phyloP scores from a whole-genome alignment of 2,113 vertebrate genomes.

The Platysteira castanea region DNA sequence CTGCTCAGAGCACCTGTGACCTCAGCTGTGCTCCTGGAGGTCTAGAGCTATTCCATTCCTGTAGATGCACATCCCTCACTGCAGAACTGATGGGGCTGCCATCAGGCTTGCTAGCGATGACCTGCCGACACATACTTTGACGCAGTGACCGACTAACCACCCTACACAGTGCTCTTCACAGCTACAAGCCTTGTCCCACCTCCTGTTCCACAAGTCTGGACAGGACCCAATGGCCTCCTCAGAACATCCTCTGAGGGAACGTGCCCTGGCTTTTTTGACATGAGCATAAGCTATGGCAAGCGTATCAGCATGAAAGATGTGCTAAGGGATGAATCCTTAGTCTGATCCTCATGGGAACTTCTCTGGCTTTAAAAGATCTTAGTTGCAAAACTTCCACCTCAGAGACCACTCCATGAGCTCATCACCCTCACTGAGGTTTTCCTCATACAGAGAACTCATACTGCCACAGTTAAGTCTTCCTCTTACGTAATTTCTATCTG shows the following conservation, averaged over 20 bases:
- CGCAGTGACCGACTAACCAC: rapidly evolving
- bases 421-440: background rate
- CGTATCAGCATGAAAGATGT: rapidly evolving
- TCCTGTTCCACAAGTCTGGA: background rate
- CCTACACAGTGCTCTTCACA: too few species aligned
- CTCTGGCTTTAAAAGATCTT: background rate
- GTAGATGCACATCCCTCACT: background rate
- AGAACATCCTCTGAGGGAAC: rapidly evolving
- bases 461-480: background rate
- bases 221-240: background rate
- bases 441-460: background rate
- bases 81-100: rapidly evolving
- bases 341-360: background rate
- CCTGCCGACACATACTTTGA: background rate
- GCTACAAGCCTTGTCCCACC: background rate
- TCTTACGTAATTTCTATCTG: background rate
- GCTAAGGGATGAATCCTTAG: background rate
- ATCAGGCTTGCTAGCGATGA: background rate
- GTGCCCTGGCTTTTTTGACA: background rate
- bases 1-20: background rate
- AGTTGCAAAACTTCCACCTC: background rate
- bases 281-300: background rate
- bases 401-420: background rate
- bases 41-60: background rate
- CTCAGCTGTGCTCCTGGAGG: background rate